Evolutionary conservation across 2,797 vertebrate genomes (phyloP).

Genomic region (Picus viridis): DNA sequence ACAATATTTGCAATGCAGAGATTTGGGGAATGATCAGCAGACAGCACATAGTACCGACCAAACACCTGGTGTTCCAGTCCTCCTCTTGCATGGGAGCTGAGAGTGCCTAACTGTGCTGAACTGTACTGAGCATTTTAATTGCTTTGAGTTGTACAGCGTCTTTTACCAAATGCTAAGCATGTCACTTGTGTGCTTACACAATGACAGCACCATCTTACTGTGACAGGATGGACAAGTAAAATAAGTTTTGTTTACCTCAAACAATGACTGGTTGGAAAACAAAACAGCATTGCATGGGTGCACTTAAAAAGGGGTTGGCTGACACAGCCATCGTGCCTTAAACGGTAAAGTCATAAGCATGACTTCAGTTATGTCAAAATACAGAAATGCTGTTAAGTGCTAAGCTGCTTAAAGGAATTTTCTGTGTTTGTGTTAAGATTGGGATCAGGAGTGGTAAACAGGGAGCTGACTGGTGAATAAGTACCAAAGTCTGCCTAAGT

Average conservation of each 20-base stretch:
- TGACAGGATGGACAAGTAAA: background rate
- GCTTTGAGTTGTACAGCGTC: background rate
- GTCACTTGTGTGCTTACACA: background rate
- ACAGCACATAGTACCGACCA: background rate
- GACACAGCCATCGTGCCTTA: background rate
- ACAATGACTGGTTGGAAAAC: background rate
- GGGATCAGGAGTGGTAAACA: background rate
- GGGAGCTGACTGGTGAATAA: background rate
- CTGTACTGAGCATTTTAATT: background rate
- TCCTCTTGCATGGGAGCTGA: background rate
- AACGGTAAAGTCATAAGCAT: background rate
- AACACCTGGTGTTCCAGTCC: background rate
- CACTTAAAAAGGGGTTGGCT: background rate
- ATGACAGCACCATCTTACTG: background rate
- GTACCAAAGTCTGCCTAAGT: background rate
- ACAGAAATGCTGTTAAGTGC: background rate
- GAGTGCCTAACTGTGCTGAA: background rate
- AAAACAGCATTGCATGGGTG: background rate
- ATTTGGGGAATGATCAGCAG: background rate
- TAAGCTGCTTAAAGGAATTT: background rate
- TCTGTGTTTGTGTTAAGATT: background rate
- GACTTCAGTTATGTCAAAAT: background rate
- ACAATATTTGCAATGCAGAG: fast-evolving
- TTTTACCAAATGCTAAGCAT: background rate
- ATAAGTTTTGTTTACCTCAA: background rate